Conservation (phyloP, 1,140 invertebrate species). For the Papilio polyxenes region DNA sequence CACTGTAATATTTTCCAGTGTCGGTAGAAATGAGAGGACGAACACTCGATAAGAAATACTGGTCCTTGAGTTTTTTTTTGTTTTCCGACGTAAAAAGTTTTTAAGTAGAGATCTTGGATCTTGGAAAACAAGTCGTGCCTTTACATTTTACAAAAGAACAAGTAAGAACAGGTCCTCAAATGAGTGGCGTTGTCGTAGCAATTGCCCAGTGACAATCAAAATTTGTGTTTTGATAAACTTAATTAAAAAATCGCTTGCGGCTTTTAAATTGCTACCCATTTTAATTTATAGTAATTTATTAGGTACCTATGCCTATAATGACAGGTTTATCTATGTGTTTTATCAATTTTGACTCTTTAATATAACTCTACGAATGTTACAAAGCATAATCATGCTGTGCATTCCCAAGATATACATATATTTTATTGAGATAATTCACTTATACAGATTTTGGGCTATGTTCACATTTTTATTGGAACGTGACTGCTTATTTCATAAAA, state of each 20-base stretch:
- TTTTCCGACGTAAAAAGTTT: slow-evolving; percentile 3
- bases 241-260: not conserved
- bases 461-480: too few relatives aligned
- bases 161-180: slow-evolving; percentile 29
- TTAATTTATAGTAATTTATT: too few relatives aligned
- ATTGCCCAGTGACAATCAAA: slow-evolving; percentile 25
- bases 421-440: not conserved
- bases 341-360: too few relatives aligned
- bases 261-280: not conserved
- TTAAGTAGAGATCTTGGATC: slow-evolving; percentile 8
- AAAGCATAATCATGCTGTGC: not conserved
- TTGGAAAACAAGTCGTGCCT: slow-evolving; percentile 29
- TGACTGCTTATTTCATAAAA: too few relatives aligned
- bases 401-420: not conserved
- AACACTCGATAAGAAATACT: not conserved
- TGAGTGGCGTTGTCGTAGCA: slow-evolving; percentile 25
- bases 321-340: too few relatives aligned
- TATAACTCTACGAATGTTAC: not conserved
- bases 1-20: not conserved
- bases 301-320: too few relatives aligned
- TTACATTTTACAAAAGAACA: slow-evolving; percentile 8
- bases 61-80: not conserved
- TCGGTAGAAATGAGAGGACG: not conserved
- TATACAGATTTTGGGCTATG: not conserved
- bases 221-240: slow-evolving; percentile 5